phyloP scores from a whole-genome alignment of 2,888 invertebrate genomes.

The Cantharis rufa region DNA sequence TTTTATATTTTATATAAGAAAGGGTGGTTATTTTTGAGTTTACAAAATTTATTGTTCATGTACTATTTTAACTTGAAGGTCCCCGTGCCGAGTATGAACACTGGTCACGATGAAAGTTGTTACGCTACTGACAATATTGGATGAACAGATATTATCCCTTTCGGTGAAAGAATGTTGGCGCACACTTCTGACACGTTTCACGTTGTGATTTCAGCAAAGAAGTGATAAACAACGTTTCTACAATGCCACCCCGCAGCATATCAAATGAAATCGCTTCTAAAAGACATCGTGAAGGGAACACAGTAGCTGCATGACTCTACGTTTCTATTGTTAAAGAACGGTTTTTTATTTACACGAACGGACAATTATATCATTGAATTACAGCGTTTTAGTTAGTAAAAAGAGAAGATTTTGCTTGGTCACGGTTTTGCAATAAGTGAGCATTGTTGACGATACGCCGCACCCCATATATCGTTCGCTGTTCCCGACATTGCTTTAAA shows the following conservation, averaged over 20 bases:
- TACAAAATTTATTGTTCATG: no score
- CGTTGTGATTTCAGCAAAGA: constrained; percentile 34
- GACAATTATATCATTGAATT: constrained; percentile 57
- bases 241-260: constrained; percentile 17
- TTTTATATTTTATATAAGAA: no score
- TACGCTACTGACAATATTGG: constrained; percentile 5
- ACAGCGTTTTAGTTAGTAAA: constrained; percentile 50
- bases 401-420: constrained; percentile 50
- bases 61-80: no score
- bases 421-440: constrained; percentile 52
- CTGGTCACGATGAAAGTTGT: no score
- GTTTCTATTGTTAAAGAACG: constrained; percentile 47
- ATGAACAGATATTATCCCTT: constrained; percentile 34
- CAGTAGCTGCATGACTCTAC: constrained; percentile 47
- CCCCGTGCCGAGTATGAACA: no score
- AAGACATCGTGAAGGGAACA: constrained; percentile 33
- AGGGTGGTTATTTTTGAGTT: no score
- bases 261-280: constrained; percentile 21
- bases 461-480: constrained; percentile 37
- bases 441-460: constrained; percentile 47
- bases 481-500: constrained; percentile 36
- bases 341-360: constrained; percentile 54
- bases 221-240: constrained; percentile 36
- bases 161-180: constrained; percentile 33
- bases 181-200: constrained; percentile 34